These are phyloP conservation scores for Sylvicola cinctus DNA, from an alignment of 2,888 invertebrate species.

Conservation along the genomic window DNA sequence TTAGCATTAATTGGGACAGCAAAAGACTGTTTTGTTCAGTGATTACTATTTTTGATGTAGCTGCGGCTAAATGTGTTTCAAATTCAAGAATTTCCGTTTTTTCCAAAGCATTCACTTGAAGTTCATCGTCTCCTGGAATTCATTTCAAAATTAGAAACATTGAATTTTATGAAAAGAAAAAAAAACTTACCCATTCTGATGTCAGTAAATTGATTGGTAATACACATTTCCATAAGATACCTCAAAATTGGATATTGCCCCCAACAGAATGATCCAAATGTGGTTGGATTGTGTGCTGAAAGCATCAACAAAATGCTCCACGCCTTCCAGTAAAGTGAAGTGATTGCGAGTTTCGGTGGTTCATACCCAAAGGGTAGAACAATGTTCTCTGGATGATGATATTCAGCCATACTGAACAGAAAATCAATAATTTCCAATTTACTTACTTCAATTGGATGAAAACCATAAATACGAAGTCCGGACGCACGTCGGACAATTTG, in stretches of 20 bases:
- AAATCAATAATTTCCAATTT: slow-evolving; percentile 74
- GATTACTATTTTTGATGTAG: slow-evolving; percentile 69
- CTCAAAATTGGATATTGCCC: slow-evolving; percentile 76
- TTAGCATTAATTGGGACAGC: slow-evolving; percentile 61
- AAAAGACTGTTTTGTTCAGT: slow-evolving; percentile 77
- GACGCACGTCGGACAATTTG: slow-evolving; percentile 71
- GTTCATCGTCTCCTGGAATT: slow-evolving; percentile 39
- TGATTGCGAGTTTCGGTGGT: slow-evolving; percentile 75
- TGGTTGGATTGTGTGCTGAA: slow-evolving; percentile 78
- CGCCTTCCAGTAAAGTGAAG: slow-evolving; percentile 86
- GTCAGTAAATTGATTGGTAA: slow-evolving; percentile 49
- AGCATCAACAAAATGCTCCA: slow-evolving; percentile 76
- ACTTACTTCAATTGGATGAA: slow-evolving; percentile 50
- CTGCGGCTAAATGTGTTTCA: slow-evolving; percentile 80
- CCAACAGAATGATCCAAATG: slow-evolving; percentile 74
- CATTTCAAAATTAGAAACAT: too few species aligned
- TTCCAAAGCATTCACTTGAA: slow-evolving; percentile 47
- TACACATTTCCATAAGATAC: slow-evolving; percentile 88
- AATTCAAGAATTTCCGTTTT: slow-evolving; percentile 67
- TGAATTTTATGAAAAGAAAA: too few species aligned
- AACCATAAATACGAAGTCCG: slow-evolving; percentile 47
- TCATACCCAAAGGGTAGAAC: slow-evolving; percentile 59
- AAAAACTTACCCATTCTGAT: too few species aligned
- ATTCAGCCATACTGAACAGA: slow-evolving; percentile 74
- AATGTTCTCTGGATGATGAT: slow-evolving; percentile 85